These are phyloP conservation scores for Pachypeltis micranthus DNA, from an alignment of 1,140 invertebrate genomes.

Conservation along the genomic window DNA sequence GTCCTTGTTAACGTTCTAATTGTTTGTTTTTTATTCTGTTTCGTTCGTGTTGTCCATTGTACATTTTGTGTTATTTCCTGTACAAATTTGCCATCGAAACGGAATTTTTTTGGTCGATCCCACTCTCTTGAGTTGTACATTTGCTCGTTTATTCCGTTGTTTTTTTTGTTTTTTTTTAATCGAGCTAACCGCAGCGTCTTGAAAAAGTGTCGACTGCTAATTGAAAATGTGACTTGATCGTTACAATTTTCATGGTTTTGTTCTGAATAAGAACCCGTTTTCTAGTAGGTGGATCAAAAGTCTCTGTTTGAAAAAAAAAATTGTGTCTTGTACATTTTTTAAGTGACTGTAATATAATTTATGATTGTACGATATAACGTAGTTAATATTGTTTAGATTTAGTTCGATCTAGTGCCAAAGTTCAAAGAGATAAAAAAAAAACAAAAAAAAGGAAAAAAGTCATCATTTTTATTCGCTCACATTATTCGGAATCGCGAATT, in stretches of 20 bases:
- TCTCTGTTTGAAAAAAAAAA: constrained; percentile 2
- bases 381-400: background rate
- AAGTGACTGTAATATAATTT: constrained; percentile 8
- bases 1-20: background rate
- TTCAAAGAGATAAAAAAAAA: constrained; percentile 2
- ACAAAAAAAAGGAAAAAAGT: background rate
- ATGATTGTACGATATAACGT: constrained; percentile 12
- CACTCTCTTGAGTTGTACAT: background rate
- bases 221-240: background rate
- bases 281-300: background rate
- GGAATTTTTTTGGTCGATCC: background rate
- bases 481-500: constrained; percentile 3
- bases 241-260: too few species aligned
- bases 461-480: background rate
- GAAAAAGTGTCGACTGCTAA: background rate
- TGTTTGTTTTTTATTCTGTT: background rate
- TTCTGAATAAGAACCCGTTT: too few species aligned
- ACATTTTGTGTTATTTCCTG: background rate
- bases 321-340: constrained; percentile 1
- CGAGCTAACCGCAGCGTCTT: background rate
- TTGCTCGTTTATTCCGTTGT: background rate
- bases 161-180: background rate
- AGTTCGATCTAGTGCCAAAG: constrained; percentile 13
- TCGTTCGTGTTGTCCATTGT: background rate
- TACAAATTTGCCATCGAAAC: background rate